Evolutionary conservation across 2,797 vertebrate genomes (phyloP).

Genomic region (Rhinatrema bivittatum): DNA sequence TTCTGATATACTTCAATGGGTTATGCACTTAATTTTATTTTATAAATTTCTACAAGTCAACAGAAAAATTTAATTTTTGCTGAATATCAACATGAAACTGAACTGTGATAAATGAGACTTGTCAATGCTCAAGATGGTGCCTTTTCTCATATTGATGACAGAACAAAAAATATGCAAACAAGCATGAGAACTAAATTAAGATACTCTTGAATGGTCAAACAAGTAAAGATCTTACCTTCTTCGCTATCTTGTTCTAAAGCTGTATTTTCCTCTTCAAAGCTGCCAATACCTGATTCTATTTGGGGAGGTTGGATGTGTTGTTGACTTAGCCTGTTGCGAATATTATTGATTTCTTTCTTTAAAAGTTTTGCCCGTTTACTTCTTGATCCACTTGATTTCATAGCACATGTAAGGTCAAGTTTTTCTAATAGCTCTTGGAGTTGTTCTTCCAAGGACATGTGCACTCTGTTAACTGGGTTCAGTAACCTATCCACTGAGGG

Average conservation of each 20-base stretch:
- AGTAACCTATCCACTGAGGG: slow-evolving; percentile 82
- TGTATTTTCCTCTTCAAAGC: slow-evolving; percentile 56
- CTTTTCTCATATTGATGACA: too few relatives aligned
- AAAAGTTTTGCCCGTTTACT: slow-evolving; percentile 90
- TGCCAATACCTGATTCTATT: slow-evolving; percentile 51
- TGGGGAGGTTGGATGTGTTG: slow-evolving; percentile 61
- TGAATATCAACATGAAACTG: too few relatives aligned
- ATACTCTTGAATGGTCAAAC: neutral
- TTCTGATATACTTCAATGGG: too few relatives aligned
- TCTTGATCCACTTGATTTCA: slow-evolving; percentile 92
- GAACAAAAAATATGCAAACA: too few relatives aligned
- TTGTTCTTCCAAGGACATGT: slow-evolving; percentile 81
- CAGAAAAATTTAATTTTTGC: too few relatives aligned
- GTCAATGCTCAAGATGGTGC: too few relatives aligned
- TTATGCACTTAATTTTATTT: too few relatives aligned
- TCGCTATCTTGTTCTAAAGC: slow-evolving; percentile 63
- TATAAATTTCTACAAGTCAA: too few relatives aligned
- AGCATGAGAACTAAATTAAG: too few relatives aligned
- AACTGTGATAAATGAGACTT: too few relatives aligned
- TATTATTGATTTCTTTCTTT: slow-evolving; percentile 82
- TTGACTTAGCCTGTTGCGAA: slow-evolving; percentile 78
- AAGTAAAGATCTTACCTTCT: slow-evolving; percentile 83
- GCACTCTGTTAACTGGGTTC: slow-evolving; percentile 71
- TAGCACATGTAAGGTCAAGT: slow-evolving; percentile 83
- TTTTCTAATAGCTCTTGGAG: slow-evolving; percentile 87